phyloP scores from a whole-genome alignment of 2,888 invertebrate species.

The Idaea straminata region DNA sequence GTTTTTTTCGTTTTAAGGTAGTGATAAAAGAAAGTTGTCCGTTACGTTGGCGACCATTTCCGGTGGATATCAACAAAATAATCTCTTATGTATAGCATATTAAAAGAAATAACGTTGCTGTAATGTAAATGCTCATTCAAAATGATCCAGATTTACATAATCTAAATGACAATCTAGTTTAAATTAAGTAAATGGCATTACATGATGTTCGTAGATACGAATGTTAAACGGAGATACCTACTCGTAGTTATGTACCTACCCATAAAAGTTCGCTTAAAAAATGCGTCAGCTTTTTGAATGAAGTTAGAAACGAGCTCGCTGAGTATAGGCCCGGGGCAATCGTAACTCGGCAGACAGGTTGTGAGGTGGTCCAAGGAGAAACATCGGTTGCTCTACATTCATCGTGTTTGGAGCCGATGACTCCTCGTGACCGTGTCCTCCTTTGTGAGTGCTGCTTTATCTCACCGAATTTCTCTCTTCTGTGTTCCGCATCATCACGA shows the following conservation, averaged over 20 bases:
- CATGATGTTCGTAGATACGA: constrained; percentile 20
- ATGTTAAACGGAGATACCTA: background rate
- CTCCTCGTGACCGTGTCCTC: constrained; percentile 76
- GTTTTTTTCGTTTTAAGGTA: constrained; percentile 44
- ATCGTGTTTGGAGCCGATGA: constrained; percentile 71
- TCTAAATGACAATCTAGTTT: constrained; percentile 13
- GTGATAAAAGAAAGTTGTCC: constrained; percentile 56
- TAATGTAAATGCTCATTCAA: constrained; percentile 8
- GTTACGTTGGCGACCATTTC: constrained; percentile 41
- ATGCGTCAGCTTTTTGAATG: constrained; percentile 6
- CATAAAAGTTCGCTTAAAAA: constrained; percentile 28
- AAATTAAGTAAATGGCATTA: constrained; percentile 12
- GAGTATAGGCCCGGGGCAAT: constrained; percentile 49
- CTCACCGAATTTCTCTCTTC: constrained; percentile 77
- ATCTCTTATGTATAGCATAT: background rate
- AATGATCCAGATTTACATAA: constrained; percentile 12
- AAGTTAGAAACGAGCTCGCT: background rate
- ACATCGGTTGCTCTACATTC: constrained; percentile 72
- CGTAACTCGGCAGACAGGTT: constrained; percentile 54
- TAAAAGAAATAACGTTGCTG: background rate
- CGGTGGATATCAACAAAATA: constrained; percentile 18
- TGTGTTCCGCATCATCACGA: constrained; percentile 75
- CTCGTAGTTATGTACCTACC: constrained; percentile 12
- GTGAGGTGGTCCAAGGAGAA: constrained; percentile 59
- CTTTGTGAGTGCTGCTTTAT: constrained; percentile 71